A percentile compares a stretch with the other conserved stretches of the same genome.
Conservation (phyloP, 2,888 invertebrate genomes). For the Agriopis leucophaearia region DNA sequence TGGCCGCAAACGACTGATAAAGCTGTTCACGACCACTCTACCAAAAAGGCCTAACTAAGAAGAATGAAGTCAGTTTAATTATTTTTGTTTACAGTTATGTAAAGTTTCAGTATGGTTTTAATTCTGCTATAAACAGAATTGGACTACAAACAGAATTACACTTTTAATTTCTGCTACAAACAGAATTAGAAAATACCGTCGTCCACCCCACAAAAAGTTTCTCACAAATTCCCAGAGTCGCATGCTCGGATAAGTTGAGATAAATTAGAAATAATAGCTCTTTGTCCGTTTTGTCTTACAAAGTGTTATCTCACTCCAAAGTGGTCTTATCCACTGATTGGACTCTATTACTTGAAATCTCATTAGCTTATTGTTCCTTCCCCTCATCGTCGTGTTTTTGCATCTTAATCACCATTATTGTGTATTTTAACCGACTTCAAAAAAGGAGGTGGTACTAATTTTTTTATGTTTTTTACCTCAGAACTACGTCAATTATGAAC, state of each 20-base stretch:
- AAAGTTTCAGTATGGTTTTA: background rate
- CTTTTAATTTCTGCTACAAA: slow-evolving; percentile 28
- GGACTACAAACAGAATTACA: background rate
- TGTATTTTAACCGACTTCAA: no score
- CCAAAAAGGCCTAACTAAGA: background rate
- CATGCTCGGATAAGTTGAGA: slow-evolving; percentile 33
- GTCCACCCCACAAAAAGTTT: slow-evolving; percentile 18
- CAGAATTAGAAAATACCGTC: slow-evolving; percentile 16
- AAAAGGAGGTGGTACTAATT: no score
- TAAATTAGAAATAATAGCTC: slow-evolving; percentile 45
- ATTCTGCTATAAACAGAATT: no score
- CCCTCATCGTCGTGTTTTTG: background rate
- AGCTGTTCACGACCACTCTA: background rate
- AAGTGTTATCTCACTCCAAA: slow-evolving; percentile 37
- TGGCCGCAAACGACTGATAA: no score
- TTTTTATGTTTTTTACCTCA: no score
- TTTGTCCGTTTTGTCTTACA: slow-evolving; percentile 38
- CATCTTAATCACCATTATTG: background rate
- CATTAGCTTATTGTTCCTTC: slow-evolving; percentile 14
- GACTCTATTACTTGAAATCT: slow-evolving; percentile 33
- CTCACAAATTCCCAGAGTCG: slow-evolving; percentile 23
- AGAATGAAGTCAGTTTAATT: background rate
- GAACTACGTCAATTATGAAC: no score
- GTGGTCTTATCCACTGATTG: slow-evolving; percentile 38
- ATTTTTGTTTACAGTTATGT: background rate